A percentile compares a stretch with the other conserved stretches of the same genome.
phyloP scores from a whole-genome alignment of 2,888 invertebrate genomes.

The Epinotia nisella region DNA sequence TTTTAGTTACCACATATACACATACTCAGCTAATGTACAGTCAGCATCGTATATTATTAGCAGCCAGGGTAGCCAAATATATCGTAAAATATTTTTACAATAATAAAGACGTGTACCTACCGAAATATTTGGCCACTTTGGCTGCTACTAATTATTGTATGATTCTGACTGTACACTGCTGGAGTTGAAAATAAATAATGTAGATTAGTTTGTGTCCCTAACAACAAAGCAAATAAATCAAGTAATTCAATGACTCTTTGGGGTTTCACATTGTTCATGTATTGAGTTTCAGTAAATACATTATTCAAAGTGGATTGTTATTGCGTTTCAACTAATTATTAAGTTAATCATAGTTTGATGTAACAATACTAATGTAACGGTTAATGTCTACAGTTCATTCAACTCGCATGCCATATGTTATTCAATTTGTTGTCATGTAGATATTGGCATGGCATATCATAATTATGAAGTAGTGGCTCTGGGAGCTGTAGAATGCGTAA shows the following conservation, averaged over 20 bases:
- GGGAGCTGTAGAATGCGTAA: too few relatives aligned
- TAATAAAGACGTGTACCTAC: too few relatives aligned
- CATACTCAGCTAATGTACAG: too few relatives aligned
- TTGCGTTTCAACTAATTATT: slow-evolving; percentile 27
- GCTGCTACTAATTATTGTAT: too few relatives aligned
- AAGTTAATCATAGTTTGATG: neutral
- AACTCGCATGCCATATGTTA: neutral
- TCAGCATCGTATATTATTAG: too few relatives aligned
- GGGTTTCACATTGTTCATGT: slow-evolving; percentile 18
- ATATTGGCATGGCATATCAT: neutral
- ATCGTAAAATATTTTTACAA: too few relatives aligned
- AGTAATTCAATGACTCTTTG: slow-evolving; percentile 1
- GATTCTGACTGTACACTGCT: too few relatives aligned
- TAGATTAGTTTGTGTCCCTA: neutral
- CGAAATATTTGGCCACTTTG: too few relatives aligned
- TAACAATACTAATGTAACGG: slow-evolving; percentile 16
- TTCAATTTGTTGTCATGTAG: neutral
- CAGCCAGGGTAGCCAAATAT: too few relatives aligned
- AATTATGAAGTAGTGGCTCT: too few relatives aligned
- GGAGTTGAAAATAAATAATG: neutral
- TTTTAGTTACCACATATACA: too few relatives aligned
- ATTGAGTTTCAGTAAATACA: slow-evolving; percentile 21
- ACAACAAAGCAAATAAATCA: neutral
- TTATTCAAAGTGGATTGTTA: slow-evolving; percentile 28
- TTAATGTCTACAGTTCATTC: neutral